Evolutionary conservation across 2,797 vertebrate species (phyloP).

Genomic region (Pelodytes ibericus): DNA sequence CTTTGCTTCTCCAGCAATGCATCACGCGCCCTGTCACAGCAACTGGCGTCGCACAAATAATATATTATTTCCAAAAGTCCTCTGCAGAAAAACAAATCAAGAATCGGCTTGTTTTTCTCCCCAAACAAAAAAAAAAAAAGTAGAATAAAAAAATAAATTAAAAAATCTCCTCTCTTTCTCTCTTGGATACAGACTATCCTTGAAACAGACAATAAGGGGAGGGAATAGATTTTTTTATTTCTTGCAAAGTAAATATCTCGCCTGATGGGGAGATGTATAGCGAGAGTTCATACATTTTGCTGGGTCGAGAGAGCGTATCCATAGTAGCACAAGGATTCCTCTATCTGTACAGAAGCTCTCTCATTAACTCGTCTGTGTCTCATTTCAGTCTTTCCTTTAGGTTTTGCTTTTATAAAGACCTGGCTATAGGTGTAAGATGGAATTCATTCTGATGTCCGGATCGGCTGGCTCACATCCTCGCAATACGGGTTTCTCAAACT

Average conservation of each 20-base stretch:
- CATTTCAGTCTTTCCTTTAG: neutral
- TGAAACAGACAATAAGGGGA: neutral
- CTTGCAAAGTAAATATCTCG: constrained; percentile 25
- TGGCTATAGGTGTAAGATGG: too few relatives aligned
- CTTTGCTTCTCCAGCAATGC: constrained; percentile 26
- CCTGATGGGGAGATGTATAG: constrained; percentile 28
- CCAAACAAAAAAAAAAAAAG: constrained; percentile 10
- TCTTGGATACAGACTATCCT: constrained; percentile 13
- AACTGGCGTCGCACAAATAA: constrained; percentile 22
- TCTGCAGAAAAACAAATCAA: constrained; percentile 39
- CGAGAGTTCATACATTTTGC: constrained; percentile 33
- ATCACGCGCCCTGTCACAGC: constrained; percentile 42
- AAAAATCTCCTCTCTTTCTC: constrained; percentile 31
- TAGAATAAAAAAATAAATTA: constrained; percentile 31
- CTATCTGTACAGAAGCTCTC: neutral
- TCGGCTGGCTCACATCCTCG: too few relatives aligned
- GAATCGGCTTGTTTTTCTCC: constrained; percentile 27
- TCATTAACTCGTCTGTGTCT: constrained; percentile 17
- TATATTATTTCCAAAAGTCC: constrained; percentile 49
- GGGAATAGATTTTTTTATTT: neutral
- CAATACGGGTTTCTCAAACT: too few relatives aligned
- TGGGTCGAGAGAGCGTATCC: constrained; percentile 47
- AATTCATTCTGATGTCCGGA: too few relatives aligned
- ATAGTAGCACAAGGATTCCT: constrained; percentile 45
- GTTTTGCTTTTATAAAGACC: too few relatives aligned